Conservation (phyloP, 2,888 invertebrate species). For the Teleogryllus oceanicus region DNA sequence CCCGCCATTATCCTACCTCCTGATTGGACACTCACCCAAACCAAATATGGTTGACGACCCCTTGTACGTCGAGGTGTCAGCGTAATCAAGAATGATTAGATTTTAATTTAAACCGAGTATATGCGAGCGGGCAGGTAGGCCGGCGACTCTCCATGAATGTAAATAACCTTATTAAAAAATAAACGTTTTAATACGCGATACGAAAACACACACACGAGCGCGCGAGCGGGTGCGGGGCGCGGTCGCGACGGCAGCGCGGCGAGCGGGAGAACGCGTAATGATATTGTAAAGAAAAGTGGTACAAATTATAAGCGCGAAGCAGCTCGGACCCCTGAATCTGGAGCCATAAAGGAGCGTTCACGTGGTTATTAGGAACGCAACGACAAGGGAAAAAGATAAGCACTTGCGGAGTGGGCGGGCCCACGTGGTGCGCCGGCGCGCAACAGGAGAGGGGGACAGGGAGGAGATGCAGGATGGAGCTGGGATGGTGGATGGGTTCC, state of each 20-base stretch:
- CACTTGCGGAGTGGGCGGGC: neutral
- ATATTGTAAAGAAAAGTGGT: slow-evolving; percentile 22
- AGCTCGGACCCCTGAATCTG: slow-evolving; percentile 30
- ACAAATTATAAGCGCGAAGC: slow-evolving; percentile 27
- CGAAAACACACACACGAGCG: neutral
- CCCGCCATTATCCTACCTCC: neutral
- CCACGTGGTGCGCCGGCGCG: neutral
- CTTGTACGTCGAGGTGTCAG: neutral
- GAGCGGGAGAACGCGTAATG: neutral
- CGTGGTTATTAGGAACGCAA: slow-evolving; percentile 25
- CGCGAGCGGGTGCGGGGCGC: neutral
- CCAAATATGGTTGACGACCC: neutral
- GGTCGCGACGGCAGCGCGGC: neutral
- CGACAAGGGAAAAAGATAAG: slow-evolving; percentile 18
- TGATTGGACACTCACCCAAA: neutral
- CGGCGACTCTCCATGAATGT: neutral
- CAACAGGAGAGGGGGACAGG: neutral
- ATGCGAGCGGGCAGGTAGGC: neutral
- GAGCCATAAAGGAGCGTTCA: slow-evolving; percentile 29
- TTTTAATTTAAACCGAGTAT: slow-evolving; percentile 9
- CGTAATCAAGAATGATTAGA: slow-evolving; percentile 18
- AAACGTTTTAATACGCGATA: slow-evolving; percentile 18
- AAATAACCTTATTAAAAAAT: slow-evolving; percentile 9
- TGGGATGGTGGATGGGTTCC: neutral
- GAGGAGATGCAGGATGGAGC: neutral